Evolutionary conservation across 1,140 invertebrate species (phyloP).

Genomic region (Heliothis virescens): DNA sequence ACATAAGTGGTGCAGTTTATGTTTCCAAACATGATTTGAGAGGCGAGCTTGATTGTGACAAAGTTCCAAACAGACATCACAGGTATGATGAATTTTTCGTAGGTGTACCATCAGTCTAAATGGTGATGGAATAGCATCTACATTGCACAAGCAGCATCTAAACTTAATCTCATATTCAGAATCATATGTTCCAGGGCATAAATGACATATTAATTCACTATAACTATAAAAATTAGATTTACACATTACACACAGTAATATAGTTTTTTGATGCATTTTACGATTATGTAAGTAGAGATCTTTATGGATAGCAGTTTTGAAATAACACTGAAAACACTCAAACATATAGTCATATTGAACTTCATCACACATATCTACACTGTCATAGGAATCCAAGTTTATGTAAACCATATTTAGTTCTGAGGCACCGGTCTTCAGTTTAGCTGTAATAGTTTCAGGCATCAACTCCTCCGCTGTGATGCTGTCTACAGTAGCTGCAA

Average conservation of each 20-base stretch:
- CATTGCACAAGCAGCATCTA: slow-evolving; percentile 91
- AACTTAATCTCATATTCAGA: slow-evolving; percentile 88
- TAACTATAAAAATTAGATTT: slow-evolving; percentile 94
- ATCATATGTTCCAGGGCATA: slow-evolving; percentile 92
- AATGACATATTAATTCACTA: slow-evolving; percentile 93
- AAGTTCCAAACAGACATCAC: slow-evolving; percentile 94
- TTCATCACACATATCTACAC: slow-evolving; percentile 81
- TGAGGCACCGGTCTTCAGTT: slow-evolving; percentile 88
- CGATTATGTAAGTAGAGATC: slow-evolving; percentile 94
- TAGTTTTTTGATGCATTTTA: slow-evolving; percentile 93
- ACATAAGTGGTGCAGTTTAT: slow-evolving; percentile 94
- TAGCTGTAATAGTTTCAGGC: slow-evolving; percentile 90
- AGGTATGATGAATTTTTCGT: slow-evolving; percentile 92
- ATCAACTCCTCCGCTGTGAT: slow-evolving; percentile 90
- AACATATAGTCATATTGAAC: slow-evolving; percentile 88
- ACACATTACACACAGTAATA: slow-evolving; percentile 93
- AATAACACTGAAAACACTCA: slow-evolving; percentile 94
- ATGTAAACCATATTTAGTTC: slow-evolving; percentile 89
- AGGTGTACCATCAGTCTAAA: slow-evolving; percentile 95
- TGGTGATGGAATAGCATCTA: slow-evolving; percentile 91
- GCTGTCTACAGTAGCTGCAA: slow-evolving; percentile 90
- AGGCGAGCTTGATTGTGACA: slow-evolving; percentile 92
- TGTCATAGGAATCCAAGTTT: slow-evolving; percentile 90
- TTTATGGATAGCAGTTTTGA: slow-evolving; percentile 91
- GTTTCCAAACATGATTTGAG: slow-evolving; percentile 95